Evolutionary conservation across 2,113 vertebrate genomes (phyloP).

Genomic region (Python bivittatus): DNA sequence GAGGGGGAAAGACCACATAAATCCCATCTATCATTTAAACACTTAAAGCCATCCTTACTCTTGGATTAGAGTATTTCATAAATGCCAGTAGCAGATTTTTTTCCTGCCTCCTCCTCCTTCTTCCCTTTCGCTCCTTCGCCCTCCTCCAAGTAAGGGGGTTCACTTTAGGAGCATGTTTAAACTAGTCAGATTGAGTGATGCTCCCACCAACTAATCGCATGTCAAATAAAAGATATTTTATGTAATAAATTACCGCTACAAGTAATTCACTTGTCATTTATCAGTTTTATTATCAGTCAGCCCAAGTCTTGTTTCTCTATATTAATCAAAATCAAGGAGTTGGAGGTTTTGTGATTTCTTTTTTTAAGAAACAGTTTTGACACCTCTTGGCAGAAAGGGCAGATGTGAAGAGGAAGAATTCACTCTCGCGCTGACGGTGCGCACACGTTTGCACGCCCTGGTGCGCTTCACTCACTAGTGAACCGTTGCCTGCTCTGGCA

Average conservation of each 20-base stretch:
- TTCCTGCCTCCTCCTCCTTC: constrained; percentile 40
- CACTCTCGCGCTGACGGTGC: neutral
- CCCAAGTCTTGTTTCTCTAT: constrained; percentile 86
- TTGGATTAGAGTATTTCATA: constrained; percentile 77
- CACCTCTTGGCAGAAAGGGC: constrained; percentile 77
- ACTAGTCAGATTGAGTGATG: constrained; percentile 86
- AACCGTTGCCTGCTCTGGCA: neutral
- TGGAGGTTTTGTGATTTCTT: constrained; percentile 56
- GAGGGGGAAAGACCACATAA: constrained; percentile 60
- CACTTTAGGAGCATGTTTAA: constrained; percentile 82
- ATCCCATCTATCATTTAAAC: constrained; percentile 78
- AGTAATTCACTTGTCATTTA: constrained; percentile 89
- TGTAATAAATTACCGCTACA: constrained; percentile 88
- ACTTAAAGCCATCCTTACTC: constrained; percentile 76
- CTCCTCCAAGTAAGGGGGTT: constrained; percentile 61
- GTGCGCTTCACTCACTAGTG: constrained; percentile 1
- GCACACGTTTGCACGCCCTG: neutral
- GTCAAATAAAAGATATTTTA: constrained; percentile 91
- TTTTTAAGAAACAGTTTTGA: constrained; percentile 69
- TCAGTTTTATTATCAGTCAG: constrained; percentile 89
- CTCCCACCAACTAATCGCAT: constrained; percentile 86
- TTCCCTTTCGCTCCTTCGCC: neutral
- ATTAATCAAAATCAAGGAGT: constrained; percentile 83
- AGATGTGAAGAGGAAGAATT: constrained; percentile 53
- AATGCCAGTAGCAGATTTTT: constrained; percentile 67